Percentiles rank a stretch among this genome's conserved stretches.
These are phyloP conservation scores for Drosophila pseudotalamancana DNA, from an alignment of 2,888 invertebrate species.

Conservation along the genomic window DNA sequence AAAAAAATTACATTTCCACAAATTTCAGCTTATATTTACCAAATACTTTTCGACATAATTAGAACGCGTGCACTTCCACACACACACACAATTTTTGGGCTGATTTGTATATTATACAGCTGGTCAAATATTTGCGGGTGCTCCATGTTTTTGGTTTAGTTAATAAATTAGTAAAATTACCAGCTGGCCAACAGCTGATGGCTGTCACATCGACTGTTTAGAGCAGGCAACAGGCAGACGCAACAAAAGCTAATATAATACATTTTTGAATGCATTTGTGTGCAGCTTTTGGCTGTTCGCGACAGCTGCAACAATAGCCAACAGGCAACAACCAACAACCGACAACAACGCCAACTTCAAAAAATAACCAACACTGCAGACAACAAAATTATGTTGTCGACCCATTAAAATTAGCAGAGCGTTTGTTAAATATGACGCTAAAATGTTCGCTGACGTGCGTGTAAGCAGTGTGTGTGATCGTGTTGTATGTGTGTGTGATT, in stretches of 20 bases:
- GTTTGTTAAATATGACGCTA: slow-evolving; percentile 53
- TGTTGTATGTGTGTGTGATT: neutral
- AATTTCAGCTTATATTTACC: slow-evolving; percentile 25
- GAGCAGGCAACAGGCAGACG: slow-evolving; percentile 5
- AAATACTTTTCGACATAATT: slow-evolving; percentile 20
- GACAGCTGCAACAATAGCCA: slow-evolving; percentile 63
- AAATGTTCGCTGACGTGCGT: neutral
- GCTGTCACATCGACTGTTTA: no score
- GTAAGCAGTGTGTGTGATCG: neutral
- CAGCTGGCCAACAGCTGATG: slow-evolving; percentile 24
- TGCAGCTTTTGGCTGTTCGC: slow-evolving; percentile 32
- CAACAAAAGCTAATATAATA: slow-evolving; percentile 49
- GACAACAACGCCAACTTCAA: slow-evolving; percentile 34
- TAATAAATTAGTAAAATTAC: slow-evolving; percentile 76
- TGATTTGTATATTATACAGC: slow-evolving; percentile 10
- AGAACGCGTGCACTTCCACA: slow-evolving; percentile 2
- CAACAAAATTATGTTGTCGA: slow-evolving; percentile 53
- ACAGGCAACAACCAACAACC: neutral
- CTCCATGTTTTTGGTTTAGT: slow-evolving; percentile 58
- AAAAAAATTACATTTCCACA: slow-evolving; percentile 29
- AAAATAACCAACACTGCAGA: slow-evolving; percentile 10
- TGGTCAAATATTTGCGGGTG: slow-evolving; percentile 62
- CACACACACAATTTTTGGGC: slow-evolving; percentile 1
- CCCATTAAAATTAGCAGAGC: slow-evolving; percentile 62
- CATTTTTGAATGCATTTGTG: slow-evolving; percentile 54